phyloP scores from a whole-genome alignment of 2,888 invertebrate species.

The Odontothrips loti region DNA sequence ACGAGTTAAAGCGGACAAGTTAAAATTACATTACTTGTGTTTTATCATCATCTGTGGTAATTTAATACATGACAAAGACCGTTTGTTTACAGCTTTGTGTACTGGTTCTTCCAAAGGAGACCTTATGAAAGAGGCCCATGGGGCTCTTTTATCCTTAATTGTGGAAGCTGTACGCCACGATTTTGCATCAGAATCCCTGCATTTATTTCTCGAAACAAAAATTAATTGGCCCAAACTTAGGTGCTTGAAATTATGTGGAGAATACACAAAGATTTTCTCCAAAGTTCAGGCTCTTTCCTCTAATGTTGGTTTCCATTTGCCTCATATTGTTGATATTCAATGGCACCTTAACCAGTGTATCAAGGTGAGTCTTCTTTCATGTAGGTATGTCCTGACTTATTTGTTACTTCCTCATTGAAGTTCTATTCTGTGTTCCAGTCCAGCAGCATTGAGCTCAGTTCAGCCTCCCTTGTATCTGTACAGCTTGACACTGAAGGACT shows the following conservation, averaged over 20 bases:
- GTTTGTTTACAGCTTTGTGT: neutral
- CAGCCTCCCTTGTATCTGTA: neutral
- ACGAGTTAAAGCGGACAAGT: neutral
- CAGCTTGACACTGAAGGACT: neutral
- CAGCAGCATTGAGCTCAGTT: neutral
- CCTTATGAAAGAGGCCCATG: neutral
- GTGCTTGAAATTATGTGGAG: neutral
- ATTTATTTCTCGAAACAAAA: neutral
- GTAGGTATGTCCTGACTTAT: neutral
- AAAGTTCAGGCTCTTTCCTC: neutral
- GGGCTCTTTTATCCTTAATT: neutral
- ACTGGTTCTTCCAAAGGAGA: neutral
- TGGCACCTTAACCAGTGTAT: slow-evolving; percentile 27
- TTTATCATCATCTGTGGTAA: neutral
- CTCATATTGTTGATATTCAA: slow-evolving; percentile 3
- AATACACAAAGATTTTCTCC: neutral
- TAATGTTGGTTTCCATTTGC: neutral
- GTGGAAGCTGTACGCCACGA: neutral
- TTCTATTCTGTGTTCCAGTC: neutral
- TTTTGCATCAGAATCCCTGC: neutral
- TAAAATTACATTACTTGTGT: neutral
- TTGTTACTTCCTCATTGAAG: neutral
- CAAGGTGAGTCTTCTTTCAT: neutral
- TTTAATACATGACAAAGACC: neutral
- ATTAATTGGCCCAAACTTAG: neutral